Evolutionary conservation across 2,113 vertebrate genomes (phyloP).

Genomic region (Baryphthengus martii): DNA sequence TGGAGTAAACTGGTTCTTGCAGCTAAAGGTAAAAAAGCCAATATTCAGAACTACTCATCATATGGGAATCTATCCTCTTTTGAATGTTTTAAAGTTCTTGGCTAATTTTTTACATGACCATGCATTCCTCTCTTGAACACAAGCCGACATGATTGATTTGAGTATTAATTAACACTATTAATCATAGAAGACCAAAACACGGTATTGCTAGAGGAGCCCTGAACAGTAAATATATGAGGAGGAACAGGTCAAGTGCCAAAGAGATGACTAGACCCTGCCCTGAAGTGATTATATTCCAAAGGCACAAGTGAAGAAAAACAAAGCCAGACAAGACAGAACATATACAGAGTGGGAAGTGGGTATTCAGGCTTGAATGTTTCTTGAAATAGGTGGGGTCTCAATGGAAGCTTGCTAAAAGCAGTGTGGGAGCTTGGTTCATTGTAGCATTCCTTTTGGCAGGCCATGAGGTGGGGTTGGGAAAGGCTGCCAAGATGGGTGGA

Average conservation of each 20-base stretch:
- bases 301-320: constrained; percentile 33
- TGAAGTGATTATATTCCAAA: constrained; percentile 42
- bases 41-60: not conserved
- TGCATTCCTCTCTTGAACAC: not conserved
- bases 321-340: constrained; percentile 45
- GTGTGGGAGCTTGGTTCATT: constrained; percentile 46
- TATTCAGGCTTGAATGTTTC: constrained; percentile 34
- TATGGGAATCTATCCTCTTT: not conserved
- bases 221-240: not conserved
- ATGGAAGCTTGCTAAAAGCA: constrained; percentile 52
- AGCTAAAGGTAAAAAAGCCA: not conserved
- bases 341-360: constrained; percentile 59
- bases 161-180: constrained; percentile 11
- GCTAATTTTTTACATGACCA: not conserved
- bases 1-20: not conserved
- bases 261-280: constrained; percentile 51
- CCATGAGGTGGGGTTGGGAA: not conserved
- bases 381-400: constrained; percentile 50
- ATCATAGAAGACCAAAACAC: constrained; percentile 29
- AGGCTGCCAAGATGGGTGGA: not conserved
- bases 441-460: not conserved
- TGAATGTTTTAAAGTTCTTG: not conserved
- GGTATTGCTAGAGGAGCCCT: not conserved
- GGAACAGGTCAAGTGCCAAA: constrained; percentile 52
- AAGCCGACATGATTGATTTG: constrained; percentile 36